Percentiles rank a stretch among this genome's conserved stretches.
Conservation (phyloP, 2,113 vertebrate species). For the Fukomys damarensis region DNA sequence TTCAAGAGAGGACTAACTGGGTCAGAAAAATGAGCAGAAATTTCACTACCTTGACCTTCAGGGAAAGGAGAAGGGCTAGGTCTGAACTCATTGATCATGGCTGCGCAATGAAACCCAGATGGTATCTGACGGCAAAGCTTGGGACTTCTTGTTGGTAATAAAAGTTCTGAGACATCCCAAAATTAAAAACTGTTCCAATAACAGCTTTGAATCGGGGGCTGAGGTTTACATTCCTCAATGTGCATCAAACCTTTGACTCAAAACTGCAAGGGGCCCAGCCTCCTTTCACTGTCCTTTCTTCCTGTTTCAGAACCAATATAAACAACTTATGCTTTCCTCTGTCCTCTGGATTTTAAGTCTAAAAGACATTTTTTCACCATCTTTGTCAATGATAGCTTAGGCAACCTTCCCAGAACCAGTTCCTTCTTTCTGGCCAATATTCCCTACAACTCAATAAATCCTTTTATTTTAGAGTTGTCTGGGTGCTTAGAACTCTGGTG, state of each 20-base stretch:
- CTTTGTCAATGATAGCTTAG: background rate
- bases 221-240: background rate
- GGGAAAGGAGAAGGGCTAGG: background rate
- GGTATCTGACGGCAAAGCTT: background rate
- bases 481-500: background rate
- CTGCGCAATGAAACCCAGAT: background rate
- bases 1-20: background rate
- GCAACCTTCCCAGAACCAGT: background rate
- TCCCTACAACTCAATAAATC: background rate
- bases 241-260: background rate
- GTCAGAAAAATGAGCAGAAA: background rate
- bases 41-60: background rate
- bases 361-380: background rate
- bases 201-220: background rate
- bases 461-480: background rate
- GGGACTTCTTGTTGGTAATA: background rate
- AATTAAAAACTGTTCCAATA: background rate
- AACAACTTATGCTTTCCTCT: background rate
- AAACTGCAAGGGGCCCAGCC: background rate
- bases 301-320: background rate
- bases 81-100: background rate
- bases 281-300: background rate
- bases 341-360: background rate
- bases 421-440: background rate
- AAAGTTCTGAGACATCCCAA: background rate